Evolutionary conservation across 2,113 vertebrate genomes (phyloP).

Genomic region (Macrotus californicus): DNA sequence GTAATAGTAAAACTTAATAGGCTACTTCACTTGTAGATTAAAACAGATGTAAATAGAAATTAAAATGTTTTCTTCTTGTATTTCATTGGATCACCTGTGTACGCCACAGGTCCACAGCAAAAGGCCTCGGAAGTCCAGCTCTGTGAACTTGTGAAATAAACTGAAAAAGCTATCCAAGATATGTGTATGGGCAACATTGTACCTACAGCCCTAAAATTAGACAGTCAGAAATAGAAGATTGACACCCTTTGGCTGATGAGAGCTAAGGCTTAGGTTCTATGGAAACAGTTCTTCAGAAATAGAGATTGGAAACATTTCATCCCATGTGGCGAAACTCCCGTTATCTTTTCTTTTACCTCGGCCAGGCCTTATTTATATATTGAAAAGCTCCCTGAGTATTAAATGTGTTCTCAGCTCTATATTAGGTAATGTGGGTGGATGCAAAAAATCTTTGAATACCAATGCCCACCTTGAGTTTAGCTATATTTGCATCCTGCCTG

Average conservation of each 20-base stretch:
- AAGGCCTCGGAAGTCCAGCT: neutral
- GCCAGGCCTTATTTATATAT: neutral
- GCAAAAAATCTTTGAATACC: neutral
- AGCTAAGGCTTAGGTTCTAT: neutral
- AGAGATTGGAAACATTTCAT: neutral
- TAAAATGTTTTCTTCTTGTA: neutral
- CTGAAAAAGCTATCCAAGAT: neutral
- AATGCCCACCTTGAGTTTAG: neutral
- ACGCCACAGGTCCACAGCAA: neutral
- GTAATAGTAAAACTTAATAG: neutral
- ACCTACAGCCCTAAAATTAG: neutral
- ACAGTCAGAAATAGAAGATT: neutral
- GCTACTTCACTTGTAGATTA: neutral
- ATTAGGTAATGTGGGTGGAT: neutral
- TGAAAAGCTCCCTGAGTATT: neutral
- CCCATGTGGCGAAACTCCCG: neutral
- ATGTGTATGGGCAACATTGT: neutral
- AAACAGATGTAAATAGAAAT: neutral
- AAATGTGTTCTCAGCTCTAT: neutral
- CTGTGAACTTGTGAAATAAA: neutral
- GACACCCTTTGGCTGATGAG: neutral
- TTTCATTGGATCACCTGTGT: neutral
- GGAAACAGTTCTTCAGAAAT: conserved; percentile 7
- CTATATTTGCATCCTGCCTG: neutral
- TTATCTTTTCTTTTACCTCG: neutral